Conservation (phyloP, 2,797 vertebrate genomes). For the Pseudochromis fuscus region DNA sequence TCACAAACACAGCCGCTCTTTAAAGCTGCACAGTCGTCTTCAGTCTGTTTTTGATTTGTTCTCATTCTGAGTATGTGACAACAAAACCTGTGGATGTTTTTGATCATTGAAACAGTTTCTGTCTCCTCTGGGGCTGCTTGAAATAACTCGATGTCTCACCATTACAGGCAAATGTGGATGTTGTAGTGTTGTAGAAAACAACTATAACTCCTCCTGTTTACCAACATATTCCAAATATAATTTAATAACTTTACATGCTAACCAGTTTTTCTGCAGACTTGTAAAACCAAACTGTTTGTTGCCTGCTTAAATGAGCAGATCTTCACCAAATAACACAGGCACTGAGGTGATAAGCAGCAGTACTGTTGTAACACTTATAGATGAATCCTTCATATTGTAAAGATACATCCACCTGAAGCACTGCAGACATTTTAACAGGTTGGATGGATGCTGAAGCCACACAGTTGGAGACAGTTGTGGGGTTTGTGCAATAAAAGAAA, state of each 20-base stretch:
- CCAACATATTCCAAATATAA: background rate
- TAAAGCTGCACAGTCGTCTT: too few relatives aligned
- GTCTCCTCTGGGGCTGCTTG: background rate
- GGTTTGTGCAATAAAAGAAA: conserved; percentile 41
- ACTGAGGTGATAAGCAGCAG: too few relatives aligned
- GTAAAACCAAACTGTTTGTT: background rate
- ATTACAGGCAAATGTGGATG: background rate
- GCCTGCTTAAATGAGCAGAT: background rate
- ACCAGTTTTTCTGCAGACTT: background rate
- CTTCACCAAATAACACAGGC: too few relatives aligned
- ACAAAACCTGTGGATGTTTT: background rate
- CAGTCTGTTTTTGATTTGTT: too few relatives aligned
- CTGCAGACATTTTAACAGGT: background rate
- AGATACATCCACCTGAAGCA: background rate
- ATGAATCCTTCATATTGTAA: too few relatives aligned
- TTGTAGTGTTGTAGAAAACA: background rate
- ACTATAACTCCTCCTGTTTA: background rate
- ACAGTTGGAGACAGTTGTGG: background rate
- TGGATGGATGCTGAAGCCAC: background rate
- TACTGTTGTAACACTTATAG: too few relatives aligned
- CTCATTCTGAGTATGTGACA: background rate
- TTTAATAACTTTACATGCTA: background rate
- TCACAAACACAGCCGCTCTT: too few relatives aligned
- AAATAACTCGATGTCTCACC: background rate
- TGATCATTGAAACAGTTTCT: background rate